Evolutionary conservation across 2,797 vertebrate genomes (phyloP).

Genomic region (Propithecus perrieri): DNA sequence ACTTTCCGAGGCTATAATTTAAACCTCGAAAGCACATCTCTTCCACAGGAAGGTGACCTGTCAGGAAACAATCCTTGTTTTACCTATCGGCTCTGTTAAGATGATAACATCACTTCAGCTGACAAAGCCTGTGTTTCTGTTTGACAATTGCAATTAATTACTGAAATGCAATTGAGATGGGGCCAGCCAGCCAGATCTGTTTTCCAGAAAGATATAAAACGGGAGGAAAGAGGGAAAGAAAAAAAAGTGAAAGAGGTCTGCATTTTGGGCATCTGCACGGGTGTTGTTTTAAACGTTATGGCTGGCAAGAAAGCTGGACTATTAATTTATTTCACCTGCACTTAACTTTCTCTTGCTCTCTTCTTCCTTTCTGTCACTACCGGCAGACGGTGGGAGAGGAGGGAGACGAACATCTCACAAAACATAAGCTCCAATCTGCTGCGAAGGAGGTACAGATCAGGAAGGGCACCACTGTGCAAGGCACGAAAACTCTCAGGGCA

Average conservation of each 20-base stretch:
- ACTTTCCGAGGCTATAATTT: conserved; percentile 62
- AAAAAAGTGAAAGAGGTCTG: not conserved
- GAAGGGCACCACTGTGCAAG: not conserved
- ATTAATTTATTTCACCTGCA: conserved; percentile 34
- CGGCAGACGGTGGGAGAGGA: not conserved
- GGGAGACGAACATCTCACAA: not conserved
- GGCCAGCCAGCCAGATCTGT: not conserved
- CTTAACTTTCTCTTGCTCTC: conserved; percentile 44
- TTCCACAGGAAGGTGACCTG: not conserved
- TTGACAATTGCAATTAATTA: conserved; percentile 77
- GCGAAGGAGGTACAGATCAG: not conserved
- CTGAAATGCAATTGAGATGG: not conserved
- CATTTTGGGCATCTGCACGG: not conserved
- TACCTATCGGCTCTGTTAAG: conserved; percentile 48
- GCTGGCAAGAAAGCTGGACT: not conserved
- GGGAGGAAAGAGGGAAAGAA: not conserved
- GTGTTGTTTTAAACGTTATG: not conserved
- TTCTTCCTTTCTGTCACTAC: not conserved
- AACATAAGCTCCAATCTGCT: not conserved
- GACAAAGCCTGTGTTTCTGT: conserved; percentile 57
- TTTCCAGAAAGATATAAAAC: not conserved
- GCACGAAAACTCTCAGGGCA: not conserved
- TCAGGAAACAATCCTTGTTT: conserved; percentile 16
- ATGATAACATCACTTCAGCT: conserved; percentile 47
- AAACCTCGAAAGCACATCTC: conserved; percentile 74